These are phyloP conservation scores for Australoheros scitulus DNA, from an alignment of 2,113 vertebrate species.

Conservation along the genomic window DNA sequence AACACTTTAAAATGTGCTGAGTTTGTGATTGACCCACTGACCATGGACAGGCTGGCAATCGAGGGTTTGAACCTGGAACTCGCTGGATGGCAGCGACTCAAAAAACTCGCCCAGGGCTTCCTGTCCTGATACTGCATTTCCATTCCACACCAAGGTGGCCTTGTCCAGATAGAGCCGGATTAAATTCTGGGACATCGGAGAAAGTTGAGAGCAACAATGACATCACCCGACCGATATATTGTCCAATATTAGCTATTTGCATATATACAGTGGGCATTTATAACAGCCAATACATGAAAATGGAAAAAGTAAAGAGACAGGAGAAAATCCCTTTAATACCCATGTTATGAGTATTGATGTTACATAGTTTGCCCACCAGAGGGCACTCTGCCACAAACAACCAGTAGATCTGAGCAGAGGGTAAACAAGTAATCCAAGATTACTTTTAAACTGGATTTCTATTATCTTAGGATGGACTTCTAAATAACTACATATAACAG, in stretches of 20 bases:
- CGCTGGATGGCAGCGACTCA: slow-evolving; percentile 94
- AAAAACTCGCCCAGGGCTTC: slow-evolving; percentile 93
- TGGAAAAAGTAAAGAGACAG: neutral
- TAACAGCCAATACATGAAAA: neutral
- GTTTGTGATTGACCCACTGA: slow-evolving; percentile 62
- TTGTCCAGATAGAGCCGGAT: slow-evolving; percentile 93
- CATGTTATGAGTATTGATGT: too few relatives aligned
- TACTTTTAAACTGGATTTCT: too few relatives aligned
- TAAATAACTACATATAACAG: too few relatives aligned
- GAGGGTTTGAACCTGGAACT: slow-evolving; percentile 91
- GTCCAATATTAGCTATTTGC: neutral
- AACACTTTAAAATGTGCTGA: neutral
- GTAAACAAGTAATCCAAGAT: too few relatives aligned
- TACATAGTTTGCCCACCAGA: too few relatives aligned
- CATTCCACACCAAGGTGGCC: slow-evolving; percentile 95
- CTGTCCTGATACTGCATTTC: slow-evolving; percentile 91
- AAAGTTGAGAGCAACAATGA: neutral
- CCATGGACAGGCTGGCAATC: slow-evolving; percentile 97
- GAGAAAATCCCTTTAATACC: neutral
- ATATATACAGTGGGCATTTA: neutral
- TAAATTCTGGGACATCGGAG: slow-evolving; percentile 79
- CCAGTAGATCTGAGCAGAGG: too few relatives aligned
- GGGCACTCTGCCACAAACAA: too few relatives aligned
- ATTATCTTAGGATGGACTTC: too few relatives aligned
- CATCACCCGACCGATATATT: neutral